phyloP scores from a whole-genome alignment of 2,888 invertebrate genomes.

The Hydraecia micacea region DNA sequence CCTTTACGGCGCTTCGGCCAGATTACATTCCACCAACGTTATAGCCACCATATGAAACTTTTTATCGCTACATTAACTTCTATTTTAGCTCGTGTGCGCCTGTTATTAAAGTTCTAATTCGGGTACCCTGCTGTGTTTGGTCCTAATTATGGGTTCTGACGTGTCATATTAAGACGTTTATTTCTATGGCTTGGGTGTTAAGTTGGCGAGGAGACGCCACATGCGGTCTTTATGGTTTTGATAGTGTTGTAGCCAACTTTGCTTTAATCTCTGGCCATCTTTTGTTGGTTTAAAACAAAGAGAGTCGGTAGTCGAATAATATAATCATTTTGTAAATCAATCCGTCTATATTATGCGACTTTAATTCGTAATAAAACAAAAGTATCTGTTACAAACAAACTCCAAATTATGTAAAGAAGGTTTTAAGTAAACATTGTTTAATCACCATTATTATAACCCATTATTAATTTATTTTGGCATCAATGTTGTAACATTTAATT shows the following conservation, averaged over 20 bases:
- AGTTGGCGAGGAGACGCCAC: slow-evolving; percentile 34
- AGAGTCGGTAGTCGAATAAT: neutral
- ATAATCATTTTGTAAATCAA: neutral
- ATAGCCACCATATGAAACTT: slow-evolving; percentile 76
- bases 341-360: neutral
- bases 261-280: slow-evolving; percentile 11
- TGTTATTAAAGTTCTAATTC: slow-evolving; percentile 77
- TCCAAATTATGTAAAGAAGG: neutral
- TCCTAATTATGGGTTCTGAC: slow-evolving; percentile 62
- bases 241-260: slow-evolving; percentile 39
- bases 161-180: slow-evolving; percentile 64
- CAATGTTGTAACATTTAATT: slow-evolving; percentile 7
- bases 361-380: neutral
- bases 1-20: slow-evolving; percentile 68
- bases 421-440: slow-evolving; percentile 14
- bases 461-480: neutral
- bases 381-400: neutral
- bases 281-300: slow-evolving; percentile 9
- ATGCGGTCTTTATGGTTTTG: slow-evolving; percentile 45
- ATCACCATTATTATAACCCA: slow-evolving; percentile 25
- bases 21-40: slow-evolving; percentile 77
- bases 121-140: slow-evolving; percentile 64
- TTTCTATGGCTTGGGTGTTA: slow-evolving; percentile 56
- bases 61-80: slow-evolving; percentile 77
- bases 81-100: slow-evolving; percentile 70